Evolutionary conservation across 2,888 invertebrate genomes (phyloP).

Genomic region (Eumerus sabulonum): DNA sequence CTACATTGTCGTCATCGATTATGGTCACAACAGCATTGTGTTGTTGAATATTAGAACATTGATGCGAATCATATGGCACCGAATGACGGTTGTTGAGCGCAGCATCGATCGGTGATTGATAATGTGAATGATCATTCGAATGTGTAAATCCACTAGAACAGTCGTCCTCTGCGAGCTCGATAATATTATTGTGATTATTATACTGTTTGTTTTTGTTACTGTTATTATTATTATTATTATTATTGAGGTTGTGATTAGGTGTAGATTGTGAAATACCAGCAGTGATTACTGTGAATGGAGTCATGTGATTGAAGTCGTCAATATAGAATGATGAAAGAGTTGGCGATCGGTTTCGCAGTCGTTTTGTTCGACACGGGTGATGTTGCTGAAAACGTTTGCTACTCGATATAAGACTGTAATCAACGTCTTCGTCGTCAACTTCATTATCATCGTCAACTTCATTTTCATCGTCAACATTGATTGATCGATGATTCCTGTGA

Average conservation of each 20-base stretch:
- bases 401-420: slow-evolving; percentile 34
- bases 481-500: slow-evolving; percentile 22
- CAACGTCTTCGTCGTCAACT: slow-evolving; percentile 4
- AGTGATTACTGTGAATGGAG: slow-evolving; percentile 50
- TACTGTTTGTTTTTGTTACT: slow-evolving; percentile 49
- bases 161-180: slow-evolving; percentile 45
- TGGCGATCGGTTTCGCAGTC: slow-evolving; percentile 41
- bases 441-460: slow-evolving; percentile 41
- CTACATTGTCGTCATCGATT: slow-evolving; percentile 49
- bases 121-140: slow-evolving; percentile 43
- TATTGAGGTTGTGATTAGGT: background rate
- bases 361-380: slow-evolving; percentile 33
- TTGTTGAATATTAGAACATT: slow-evolving; percentile 39
- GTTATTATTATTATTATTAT: background rate
- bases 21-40: slow-evolving; percentile 49
- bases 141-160: slow-evolving; percentile 50
- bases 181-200: slow-evolving; percentile 40
- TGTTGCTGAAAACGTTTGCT: slow-evolving; percentile 25
- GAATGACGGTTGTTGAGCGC: slow-evolving; percentile 33
- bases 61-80: background rate
- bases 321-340: slow-evolving; percentile 54
- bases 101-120: slow-evolving; percentile 32
- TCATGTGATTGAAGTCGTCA: slow-evolving; percentile 54
- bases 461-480: slow-evolving; percentile 24
- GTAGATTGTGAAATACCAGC: background rate